phyloP scores from a whole-genome alignment of 2,113 vertebrate genomes.

The Hippotragus niger region DNA sequence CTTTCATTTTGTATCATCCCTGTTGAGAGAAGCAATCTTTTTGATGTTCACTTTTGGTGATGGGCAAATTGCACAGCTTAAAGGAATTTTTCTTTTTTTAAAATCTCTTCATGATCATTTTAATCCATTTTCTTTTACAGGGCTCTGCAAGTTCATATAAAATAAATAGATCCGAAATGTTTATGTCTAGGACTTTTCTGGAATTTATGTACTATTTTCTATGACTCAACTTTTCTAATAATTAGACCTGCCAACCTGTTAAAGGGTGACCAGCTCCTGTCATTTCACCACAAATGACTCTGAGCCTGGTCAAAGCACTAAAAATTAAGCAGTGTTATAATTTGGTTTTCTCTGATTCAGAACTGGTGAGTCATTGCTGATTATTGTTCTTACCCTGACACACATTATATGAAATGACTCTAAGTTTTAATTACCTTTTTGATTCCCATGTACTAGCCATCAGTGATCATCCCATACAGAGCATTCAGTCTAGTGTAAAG shows the following conservation, averaged over 20 bases:
- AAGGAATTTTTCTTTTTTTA: not conserved
- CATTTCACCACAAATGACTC: not conserved
- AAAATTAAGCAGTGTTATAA: not conserved
- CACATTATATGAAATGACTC: not conserved
- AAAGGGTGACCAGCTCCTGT: not conserved
- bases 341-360: slow-evolving; percentile 15
- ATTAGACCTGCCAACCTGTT: not conserved
- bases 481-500: not conserved
- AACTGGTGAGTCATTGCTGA: not conserved
- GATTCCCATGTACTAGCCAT: not conserved
- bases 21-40: not conserved
- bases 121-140: slow-evolving; percentile 27
- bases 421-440: not conserved
- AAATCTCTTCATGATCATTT: not conserved
- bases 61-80: not conserved
- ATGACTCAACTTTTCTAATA: not conserved
- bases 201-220: not conserved
- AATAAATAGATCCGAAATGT: not conserved
- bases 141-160: not conserved
- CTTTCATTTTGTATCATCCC: not conserved
- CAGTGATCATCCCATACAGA: not conserved
- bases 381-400: not conserved
- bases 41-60: not conserved
- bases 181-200: not conserved
- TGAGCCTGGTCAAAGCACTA: not conserved